Evolutionary conservation across 2,797 vertebrate species (phyloP).

Genomic region (Hyperoplus immaculatus): DNA sequence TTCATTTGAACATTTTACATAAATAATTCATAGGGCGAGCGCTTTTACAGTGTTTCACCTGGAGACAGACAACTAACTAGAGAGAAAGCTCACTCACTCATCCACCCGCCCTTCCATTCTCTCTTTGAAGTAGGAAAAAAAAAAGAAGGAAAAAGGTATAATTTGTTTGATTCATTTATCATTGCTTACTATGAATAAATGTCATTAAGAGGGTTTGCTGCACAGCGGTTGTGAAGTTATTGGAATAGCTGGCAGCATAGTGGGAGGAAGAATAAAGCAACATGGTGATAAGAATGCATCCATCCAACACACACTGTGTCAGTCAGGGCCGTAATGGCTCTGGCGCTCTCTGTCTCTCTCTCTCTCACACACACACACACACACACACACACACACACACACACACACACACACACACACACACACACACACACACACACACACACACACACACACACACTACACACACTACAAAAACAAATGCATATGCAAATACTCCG

Average conservation of each 20-base stretch:
- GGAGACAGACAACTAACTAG: conserved; percentile 73
- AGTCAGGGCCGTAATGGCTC: conserved; percentile 56
- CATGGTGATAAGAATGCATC: conserved; percentile 62
- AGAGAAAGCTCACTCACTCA: conserved; percentile 44
- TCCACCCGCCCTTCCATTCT: conserved; percentile 27
- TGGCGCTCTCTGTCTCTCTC: background rate
- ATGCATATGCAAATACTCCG: conserved; percentile 41
- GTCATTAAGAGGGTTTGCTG: conserved; percentile 66
- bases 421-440: no score
- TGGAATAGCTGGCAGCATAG: conserved; percentile 64
- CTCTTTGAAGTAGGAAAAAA: conserved; percentile 65
- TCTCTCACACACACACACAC: no score
- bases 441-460: no score
- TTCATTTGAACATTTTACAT: conserved; percentile 80
- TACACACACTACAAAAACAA: conserved; percentile 24
- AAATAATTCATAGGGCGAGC: conserved; percentile 80
- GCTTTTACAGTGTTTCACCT: conserved; percentile 77
- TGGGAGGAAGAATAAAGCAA: conserved; percentile 61
- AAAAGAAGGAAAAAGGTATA: conserved; percentile 42
- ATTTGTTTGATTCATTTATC: conserved; percentile 77
- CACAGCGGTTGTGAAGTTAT: conserved; percentile 52
- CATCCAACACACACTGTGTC: conserved; percentile 58
- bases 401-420: background rate
- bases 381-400: no score
- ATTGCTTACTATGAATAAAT: conserved; percentile 72